Percentiles rank a stretch among this genome's conserved stretches.
These are phyloP conservation scores for Eumaeus atala DNA, from an alignment of 1,140 invertebrate genomes.

Conservation along the genomic window DNA sequence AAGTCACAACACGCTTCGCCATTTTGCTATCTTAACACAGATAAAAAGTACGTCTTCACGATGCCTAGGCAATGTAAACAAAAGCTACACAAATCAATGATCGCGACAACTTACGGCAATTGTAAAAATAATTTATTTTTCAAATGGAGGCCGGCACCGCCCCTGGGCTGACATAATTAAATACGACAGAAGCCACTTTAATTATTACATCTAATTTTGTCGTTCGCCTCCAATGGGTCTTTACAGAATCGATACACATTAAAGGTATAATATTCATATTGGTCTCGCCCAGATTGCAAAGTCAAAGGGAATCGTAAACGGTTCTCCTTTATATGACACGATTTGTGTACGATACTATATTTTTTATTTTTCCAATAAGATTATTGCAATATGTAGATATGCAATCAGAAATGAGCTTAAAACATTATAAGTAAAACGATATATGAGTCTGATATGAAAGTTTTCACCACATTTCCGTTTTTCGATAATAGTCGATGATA, in stretches of 20 bases:
- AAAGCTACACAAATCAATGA: too few species aligned
- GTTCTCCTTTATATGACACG: conserved; percentile 20
- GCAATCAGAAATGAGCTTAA: too few species aligned
- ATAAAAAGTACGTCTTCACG: too few species aligned
- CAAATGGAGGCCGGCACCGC: not conserved
- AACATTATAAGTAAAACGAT: too few species aligned
- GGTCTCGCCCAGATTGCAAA: conserved; percentile 36
- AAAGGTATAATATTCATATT: conserved; percentile 52
- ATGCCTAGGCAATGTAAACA: too few species aligned
- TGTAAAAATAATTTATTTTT: not conserved
- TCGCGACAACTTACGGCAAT: too few species aligned
- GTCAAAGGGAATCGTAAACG: conserved; percentile 42
- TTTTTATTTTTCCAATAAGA: not conserved
- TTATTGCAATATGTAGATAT: too few species aligned
- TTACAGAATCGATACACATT: conserved; percentile 37
- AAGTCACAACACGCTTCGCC: too few species aligned
- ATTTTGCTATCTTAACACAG: too few species aligned
- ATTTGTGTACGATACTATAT: conserved; percentile 17
- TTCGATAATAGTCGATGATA: too few species aligned
- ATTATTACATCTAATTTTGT: conserved; percentile 10
- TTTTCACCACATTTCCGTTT: too few species aligned
- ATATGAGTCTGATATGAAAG: too few species aligned
- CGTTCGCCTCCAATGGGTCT: conserved; percentile 19
- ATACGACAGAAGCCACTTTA: conserved; percentile 4
- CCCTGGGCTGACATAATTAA: conserved; percentile 1